phyloP scores from a whole-genome alignment of 2,113 vertebrate genomes.

The Pachyramphus minor region DNA sequence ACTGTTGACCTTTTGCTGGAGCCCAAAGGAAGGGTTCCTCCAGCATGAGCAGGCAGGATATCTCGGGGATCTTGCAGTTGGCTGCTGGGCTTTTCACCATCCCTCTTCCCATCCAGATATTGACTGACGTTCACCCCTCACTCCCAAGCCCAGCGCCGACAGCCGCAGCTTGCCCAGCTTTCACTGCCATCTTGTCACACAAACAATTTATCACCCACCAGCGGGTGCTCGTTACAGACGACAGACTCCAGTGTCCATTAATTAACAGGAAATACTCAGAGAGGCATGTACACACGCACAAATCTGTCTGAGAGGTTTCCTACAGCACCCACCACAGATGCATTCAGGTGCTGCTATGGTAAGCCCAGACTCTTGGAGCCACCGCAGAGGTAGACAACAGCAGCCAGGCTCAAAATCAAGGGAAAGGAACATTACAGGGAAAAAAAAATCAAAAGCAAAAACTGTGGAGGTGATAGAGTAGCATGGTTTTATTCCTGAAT shows the following conservation, averaged over 20 bases:
- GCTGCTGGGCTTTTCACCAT: not conserved
- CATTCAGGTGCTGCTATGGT: accelerated
- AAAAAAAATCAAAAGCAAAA: not conserved
- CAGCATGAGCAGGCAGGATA: not conserved
- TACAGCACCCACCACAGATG: accelerated
- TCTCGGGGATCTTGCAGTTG: accelerated
- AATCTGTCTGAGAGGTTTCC: slow-evolving; percentile 29
- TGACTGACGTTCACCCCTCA: not conserved
- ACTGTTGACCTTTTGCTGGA: not conserved
- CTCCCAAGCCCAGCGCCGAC: not conserved
- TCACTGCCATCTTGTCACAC: slow-evolving; percentile 32
- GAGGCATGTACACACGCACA: not conserved
- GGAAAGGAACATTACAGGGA: not conserved
- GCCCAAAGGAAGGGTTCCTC: not conserved
- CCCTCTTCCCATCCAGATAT: not conserved
- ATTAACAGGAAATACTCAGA: slow-evolving; percentile 49
- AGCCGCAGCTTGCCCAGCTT: not conserved
- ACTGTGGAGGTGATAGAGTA: not conserved
- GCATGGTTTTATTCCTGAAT: not conserved
- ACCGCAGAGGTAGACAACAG: not conserved
- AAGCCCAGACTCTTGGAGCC: not conserved
- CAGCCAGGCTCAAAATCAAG: not conserved
- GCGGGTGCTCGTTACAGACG: not conserved
- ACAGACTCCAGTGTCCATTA: slow-evolving; percentile 52
- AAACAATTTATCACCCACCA: slow-evolving; percentile 26